Base-by-base conservation (phyloP, 35 echinoderm and acorn worm genomes). In the Patiria miniata region DNA sequence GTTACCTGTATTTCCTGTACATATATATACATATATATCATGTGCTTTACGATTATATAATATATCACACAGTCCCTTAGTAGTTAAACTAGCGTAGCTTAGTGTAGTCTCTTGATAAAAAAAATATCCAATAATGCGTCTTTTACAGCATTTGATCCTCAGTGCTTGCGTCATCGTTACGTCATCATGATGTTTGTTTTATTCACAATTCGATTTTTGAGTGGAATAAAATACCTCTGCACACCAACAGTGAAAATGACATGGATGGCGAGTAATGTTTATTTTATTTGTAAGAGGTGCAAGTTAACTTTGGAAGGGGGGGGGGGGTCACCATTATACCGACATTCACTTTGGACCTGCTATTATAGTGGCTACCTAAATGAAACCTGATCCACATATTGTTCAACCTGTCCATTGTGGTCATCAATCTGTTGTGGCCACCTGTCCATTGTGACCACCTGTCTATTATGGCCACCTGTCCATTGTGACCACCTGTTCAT, bases 161-260 rank as follows among this genome's bases (percentile, higher is more conserved):
- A 73, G 65, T 34, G 65, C 65, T 73, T 86, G 37, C 21, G 54
- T 37, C 56, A 77, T 58, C 18, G 34, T 76, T 39, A 47, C 61
- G 83, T 50, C 60, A 86, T 68, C 59, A 86, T 86, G 50, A 81
- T 81, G 78, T 52, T 52, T 40, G 65, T 73, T 73, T 73, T 73
- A 73, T 73, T 73, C 65, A 73, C 65, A 23, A 73, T 73, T 73
- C 65, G 14, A 73, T 73, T 73, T n/a, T 73, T 34, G 65, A 73
- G 65, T 73, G 65, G 29, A 73, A 73, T 73, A 73, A 73, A 73
- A 73, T 73, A 73, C 65, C 65, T 73, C 65, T 73, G 65, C 65
- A 73, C 65, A 73, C 26, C 26, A 73, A 73, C 26, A 28, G 29
- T 73, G 29, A 7, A 10, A 73, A 14, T 73, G 65, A 32, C 3